Evolutionary conservation across 2,113 vertebrate genomes (phyloP).

Genomic region (Ploceus nigricollis): DNA sequence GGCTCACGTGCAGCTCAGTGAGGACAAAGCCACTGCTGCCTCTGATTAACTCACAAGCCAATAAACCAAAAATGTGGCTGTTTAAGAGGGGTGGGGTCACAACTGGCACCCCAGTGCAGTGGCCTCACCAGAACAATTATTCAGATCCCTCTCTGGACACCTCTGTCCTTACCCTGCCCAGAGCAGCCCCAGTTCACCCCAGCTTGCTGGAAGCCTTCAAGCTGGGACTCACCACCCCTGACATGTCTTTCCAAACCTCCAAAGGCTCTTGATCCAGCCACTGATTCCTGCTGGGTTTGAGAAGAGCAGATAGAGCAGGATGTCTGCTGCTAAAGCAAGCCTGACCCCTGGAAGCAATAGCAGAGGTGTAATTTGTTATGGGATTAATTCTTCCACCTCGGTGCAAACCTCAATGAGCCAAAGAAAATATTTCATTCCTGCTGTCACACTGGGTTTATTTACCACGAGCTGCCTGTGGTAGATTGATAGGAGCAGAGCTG

Average conservation of each 20-base stretch:
- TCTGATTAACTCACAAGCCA: background rate
- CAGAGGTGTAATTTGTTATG: constrained; percentile 4
- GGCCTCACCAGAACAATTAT: background rate
- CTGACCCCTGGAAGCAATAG: background rate
- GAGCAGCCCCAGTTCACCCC: background rate
- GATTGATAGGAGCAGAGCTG: background rate
- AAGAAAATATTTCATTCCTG: constrained; percentile 8
- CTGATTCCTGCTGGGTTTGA: background rate
- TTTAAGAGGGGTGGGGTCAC: background rate
- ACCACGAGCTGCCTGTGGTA: background rate
- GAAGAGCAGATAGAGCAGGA: background rate
- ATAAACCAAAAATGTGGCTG: background rate
- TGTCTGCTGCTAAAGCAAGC: background rate
- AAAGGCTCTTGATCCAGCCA: background rate
- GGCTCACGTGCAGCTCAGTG: background rate
- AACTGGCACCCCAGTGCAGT: background rate
- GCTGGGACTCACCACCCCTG: background rate
- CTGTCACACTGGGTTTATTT: background rate
- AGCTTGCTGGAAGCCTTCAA: background rate
- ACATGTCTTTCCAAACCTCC: background rate
- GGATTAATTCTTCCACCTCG: constrained; percentile 43
- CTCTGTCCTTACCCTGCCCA: background rate
- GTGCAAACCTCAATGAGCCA: constrained; percentile 27
- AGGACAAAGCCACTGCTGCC: background rate
- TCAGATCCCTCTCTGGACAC: background rate